phyloP scores from a whole-genome alignment of 1,140 invertebrate species.

The Drepana arcuata region DNA sequence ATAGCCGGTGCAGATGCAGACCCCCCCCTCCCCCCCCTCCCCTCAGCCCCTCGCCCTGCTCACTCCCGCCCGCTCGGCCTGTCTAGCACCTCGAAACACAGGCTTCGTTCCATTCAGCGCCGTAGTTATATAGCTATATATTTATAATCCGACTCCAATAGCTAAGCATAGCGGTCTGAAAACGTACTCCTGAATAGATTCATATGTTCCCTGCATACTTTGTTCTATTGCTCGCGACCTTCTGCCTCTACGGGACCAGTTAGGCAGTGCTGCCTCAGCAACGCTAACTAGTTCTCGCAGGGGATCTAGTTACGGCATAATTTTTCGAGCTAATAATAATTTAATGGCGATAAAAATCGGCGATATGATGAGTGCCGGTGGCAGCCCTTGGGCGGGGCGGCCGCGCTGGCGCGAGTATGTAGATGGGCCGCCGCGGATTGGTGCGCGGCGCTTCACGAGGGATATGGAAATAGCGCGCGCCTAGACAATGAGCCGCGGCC shows the following conservation, averaged over 20 bases:
- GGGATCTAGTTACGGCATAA: too few relatives aligned
- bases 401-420: slow-evolving; percentile 2
- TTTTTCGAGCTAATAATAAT: too few relatives aligned
- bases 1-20: slow-evolving; percentile 32
- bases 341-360: too few relatives aligned
- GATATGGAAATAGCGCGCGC: slow-evolving; percentile 11
- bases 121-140: too few relatives aligned
- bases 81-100: too few relatives aligned
- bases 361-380: background rate
- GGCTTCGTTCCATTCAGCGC: too few relatives aligned
- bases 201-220: too few relatives aligned
- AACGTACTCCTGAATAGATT: background rate
- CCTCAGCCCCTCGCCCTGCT: background rate
- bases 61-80: too few relatives aligned
- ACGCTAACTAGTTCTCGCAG: too few relatives aligned
- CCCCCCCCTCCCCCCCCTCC: background rate
- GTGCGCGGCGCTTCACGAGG: slow-evolving; percentile 1
- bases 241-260: too few relatives aligned
- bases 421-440: slow-evolving; percentile 8
- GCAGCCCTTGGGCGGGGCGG: background rate
- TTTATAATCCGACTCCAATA: background rate
- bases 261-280: too few relatives aligned
- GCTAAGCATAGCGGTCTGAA: background rate
- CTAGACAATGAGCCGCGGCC: background rate
- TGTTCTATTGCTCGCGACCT: too few relatives aligned